Conservation (phyloP, 1,140 invertebrate genomes). For the Heliconius eleuchia region DNA sequence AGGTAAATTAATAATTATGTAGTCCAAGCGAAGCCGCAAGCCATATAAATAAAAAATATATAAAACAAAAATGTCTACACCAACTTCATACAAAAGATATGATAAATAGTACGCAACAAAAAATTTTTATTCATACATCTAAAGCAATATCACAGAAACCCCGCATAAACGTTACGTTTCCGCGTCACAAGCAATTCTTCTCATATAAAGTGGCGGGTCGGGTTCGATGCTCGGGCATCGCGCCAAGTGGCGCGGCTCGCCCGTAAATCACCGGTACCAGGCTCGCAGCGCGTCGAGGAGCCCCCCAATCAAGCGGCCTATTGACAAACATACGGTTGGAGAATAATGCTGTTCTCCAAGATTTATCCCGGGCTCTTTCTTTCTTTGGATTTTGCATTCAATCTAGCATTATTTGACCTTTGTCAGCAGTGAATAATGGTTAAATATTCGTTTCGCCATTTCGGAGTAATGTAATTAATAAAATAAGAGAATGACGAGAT, state of each 20-base stretch:
- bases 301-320: conserved; percentile 74
- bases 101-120: not conserved
- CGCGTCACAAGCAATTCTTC: conserved; percentile 68
- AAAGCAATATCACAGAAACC: conserved; percentile 29
- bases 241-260: conserved; percentile 70
- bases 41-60: too few species aligned
- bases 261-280: conserved; percentile 74
- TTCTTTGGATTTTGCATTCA: conserved; percentile 61
- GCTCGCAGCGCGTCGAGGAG: conserved; percentile 67
- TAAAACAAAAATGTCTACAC: too few species aligned
- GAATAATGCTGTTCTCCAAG: conserved; percentile 68
- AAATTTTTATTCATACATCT: conserved; percentile 15
- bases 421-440: conserved; percentile 46
- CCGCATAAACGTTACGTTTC: conserved; percentile 48
- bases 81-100: not conserved
- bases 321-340: conserved; percentile 76
- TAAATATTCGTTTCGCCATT: conserved; percentile 40
- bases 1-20: too few species aligned
- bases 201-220: conserved; percentile 62
- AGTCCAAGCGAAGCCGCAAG: too few species aligned
- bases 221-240: conserved; percentile 68
- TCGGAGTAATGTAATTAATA: conserved; percentile 20
- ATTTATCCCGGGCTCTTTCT: conserved; percentile 61
- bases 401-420: conserved; percentile 49
- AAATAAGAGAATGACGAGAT: not conserved